These are phyloP conservation scores for Sceloporus tristichus DNA, from an alignment of 2,113 vertebrate genomes.

Conservation along the genomic window DNA sequence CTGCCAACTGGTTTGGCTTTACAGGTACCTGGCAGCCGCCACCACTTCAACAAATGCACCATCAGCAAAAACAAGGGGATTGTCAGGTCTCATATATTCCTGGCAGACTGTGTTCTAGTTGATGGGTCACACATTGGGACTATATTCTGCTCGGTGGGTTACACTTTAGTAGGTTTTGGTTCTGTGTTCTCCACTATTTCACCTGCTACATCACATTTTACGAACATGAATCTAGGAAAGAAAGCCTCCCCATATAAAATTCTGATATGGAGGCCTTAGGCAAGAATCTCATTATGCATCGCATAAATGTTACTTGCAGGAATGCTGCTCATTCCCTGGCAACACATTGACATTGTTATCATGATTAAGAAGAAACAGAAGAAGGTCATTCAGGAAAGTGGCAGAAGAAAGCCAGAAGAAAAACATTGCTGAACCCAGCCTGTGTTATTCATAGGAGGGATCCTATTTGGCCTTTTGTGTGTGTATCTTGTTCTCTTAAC, in stretches of 20 bases:
- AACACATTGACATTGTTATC: background rate
- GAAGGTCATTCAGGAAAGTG: constrained; percentile 50
- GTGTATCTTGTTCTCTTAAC: constrained; percentile 18
- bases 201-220: background rate
- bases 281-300: background rate
- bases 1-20: background rate
- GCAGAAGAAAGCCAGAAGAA: constrained; percentile 32
- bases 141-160: background rate
- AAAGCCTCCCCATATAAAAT: background rate
- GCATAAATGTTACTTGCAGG: background rate
- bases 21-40: background rate
- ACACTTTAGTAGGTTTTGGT: background rate
- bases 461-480: background rate
- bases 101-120: too few relatives aligned
- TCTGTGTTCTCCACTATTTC: background rate
- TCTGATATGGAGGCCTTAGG: background rate
- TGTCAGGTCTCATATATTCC: background rate
- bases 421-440: rapidly evolving
- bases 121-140: too few relatives aligned
- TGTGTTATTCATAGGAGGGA: background rate
- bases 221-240: background rate
- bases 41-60: background rate
- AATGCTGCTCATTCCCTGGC: background rate
- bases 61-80: background rate
- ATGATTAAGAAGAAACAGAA: constrained; percentile 44